Base-by-base conservation (phyloP, 2,113 vertebrate species). In the Balaeniceps rex region DNA sequence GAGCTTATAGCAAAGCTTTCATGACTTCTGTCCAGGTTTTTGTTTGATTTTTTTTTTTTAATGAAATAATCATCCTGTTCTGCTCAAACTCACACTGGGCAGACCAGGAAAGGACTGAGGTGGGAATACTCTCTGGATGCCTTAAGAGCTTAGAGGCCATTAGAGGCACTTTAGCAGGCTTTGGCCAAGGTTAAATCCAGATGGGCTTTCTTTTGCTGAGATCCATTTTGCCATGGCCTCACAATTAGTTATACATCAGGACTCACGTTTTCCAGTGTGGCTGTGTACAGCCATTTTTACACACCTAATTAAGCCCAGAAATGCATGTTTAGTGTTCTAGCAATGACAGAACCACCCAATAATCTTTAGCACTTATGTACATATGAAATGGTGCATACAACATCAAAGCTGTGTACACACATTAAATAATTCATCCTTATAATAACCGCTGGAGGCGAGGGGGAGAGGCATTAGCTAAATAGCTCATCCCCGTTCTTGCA, bases 231-330 rank as follows among this genome's bases (percentile, higher is more conserved):
- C 69, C 65, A n/a, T 31, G 42, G 36, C 46, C 26, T 91, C 33
- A 33, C n/a, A 51, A 70, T 74, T 83, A 64, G 63, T 85, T 90
- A 44, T 54, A 54, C 46, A 70, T 80, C 75, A 93, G 31, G 63
- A 85, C 60, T 93, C 72, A 54, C 44, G 81, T 95, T 97, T 96
- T 91, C 68, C 58, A 89, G 24, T 16, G 47, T 72, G 83, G 12
- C 60, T 77, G 64, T 44, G 54, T 76, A 61, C 26, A 65, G 66
- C 29, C 14, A 1, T 74, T 94, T 89, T 89, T 54, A 46, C 84
- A 95, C 94, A 97, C 87, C 81, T 77, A 96, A 95, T 94, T 95
- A 92, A 87, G 49, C 49, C 70, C 84, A 87, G 91, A 95, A 91
- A 94, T 18, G 46, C 54, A 25, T 42, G 33, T 72, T 97, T 69